Evolutionary conservation across 2,888 invertebrate genomes (phyloP), one percentile per base, ranked within the genome.

Genomic region (Melieria picta): DNA sequence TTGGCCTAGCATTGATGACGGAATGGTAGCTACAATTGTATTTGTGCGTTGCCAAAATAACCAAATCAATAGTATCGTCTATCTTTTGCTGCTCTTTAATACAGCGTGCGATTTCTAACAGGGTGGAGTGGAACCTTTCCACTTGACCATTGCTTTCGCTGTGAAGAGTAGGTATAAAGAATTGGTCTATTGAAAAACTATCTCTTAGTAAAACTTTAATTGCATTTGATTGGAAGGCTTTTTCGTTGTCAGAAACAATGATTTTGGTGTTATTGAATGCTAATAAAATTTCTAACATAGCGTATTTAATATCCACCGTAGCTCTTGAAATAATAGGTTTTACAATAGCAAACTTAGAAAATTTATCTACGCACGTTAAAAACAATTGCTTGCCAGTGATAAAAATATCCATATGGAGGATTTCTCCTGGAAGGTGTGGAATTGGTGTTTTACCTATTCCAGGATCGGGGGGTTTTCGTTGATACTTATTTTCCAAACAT

Each of bases 21-120:
- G 75, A 74, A 42, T 72, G 74, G 48, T 70, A 57, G 52, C 67
- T 72, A 52, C 57, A 11, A 63, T 73, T 76, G 9, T 67, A 67
- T 48, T 67, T 57, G 7, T 58, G 58, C 1, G 60, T 67, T 46
- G 67, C 67, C 10, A 55, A 13, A 2, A 62, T 55, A n/a, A 69
- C 50, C 4, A 61, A 6, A 4, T 69, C 69, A 3, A 43, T 61
- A 62, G 45, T 46, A 3, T 69, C 56, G 47, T 57, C 16, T 42
- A 10, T 62, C 5, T 68, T 16, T 5, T 61, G 13, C n/a, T 70
- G 58, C 4, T 65, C 47, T 16, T 70, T 70, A 46, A 58, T 65
- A 52, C 70, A 70, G 5, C 70, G 65, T 3, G 57, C 47, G 48
- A 70, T 70, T 70, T 70, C 70, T 4, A 65, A 10, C 46, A 70